Evolutionary conservation across 64 coral and sea anemone genomes (phyloP).

Genomic region (Acropora yongei): DNA sequence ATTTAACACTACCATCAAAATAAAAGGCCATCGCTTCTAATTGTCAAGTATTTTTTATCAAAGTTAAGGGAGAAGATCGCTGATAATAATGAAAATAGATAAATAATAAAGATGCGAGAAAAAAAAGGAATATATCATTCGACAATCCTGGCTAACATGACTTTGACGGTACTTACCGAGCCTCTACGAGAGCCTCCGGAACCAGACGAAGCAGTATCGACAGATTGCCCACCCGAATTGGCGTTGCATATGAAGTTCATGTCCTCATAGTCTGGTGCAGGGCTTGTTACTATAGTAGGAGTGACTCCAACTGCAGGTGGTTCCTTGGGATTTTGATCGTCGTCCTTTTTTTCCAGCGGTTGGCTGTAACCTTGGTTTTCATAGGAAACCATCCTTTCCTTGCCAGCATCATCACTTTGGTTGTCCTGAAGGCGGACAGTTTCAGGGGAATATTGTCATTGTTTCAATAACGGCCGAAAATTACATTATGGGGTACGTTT

Average conservation of each 20-base stretch:
- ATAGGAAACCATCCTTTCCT: neutral
- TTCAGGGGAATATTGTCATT: neutral
- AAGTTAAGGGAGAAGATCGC: too few species aligned
- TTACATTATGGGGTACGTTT: too few species aligned
- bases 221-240: neutral
- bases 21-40: too few species aligned
- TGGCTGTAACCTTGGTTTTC: neutral
- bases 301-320: neutral
- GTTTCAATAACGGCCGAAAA: too few species aligned
- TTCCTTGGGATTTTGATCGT: neutral
- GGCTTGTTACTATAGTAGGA: conserved; percentile 67
- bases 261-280: conserved; percentile 37
- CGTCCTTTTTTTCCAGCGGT: neutral
- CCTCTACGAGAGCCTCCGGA: conserved; percentile 22
- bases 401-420: neutral
- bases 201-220: conserved; percentile 28
- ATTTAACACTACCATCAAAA: too few species aligned
- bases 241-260: neutral
- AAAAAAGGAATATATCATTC: neutral
- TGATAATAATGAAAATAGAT: too few species aligned
- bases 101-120: neutral
- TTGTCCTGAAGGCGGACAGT: neutral
- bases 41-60: too few species aligned
- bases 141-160: neutral
- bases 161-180: conserved; percentile 23